Conservation (phyloP, 1,140 invertebrate species). For the Polyergus mexicanus region DNA sequence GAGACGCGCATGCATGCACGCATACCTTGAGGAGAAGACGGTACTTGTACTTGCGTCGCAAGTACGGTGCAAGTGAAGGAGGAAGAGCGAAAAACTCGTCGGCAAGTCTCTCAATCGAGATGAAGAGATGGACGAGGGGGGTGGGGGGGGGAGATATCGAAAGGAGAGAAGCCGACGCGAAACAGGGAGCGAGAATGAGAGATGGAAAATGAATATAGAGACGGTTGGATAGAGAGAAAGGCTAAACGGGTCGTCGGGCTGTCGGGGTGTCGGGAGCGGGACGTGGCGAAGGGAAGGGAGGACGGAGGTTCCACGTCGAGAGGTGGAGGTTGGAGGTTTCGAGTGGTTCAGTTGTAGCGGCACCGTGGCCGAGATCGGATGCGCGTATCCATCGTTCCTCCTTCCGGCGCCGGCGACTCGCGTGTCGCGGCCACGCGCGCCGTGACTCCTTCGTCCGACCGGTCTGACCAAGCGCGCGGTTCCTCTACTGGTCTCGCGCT, state of each 20-base stretch:
- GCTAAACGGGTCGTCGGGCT: constrained; percentile 43
- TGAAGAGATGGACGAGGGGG: constrained; percentile 3
- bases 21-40: not conserved
- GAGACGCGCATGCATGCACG: not conserved
- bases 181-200: constrained; percentile 53
- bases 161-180: constrained; percentile 22
- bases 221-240: constrained; percentile 46
- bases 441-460: not conserved
- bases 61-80: constrained; percentile 16
- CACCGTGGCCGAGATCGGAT: constrained; percentile 80
- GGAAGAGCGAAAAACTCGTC: not conserved
- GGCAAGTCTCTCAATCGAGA: not conserved
- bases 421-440: constrained; percentile 52
- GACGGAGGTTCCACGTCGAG: constrained; percentile 71
- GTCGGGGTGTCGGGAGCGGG: constrained; percentile 63
- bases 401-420: constrained; percentile 40
- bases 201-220: constrained; percentile 31
- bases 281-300: constrained; percentile 70
- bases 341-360: constrained; percentile 84
- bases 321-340: constrained; percentile 76
- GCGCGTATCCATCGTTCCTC: constrained; percentile 51
- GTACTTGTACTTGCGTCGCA: not conserved
- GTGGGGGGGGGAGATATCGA: not conserved
- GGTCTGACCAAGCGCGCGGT: constrained; percentile 68
- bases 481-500: constrained; percentile 63